Evolutionary conservation across 2,888 invertebrate genomes (phyloP).

Genomic region (Protodeltote pygarga): DNA sequence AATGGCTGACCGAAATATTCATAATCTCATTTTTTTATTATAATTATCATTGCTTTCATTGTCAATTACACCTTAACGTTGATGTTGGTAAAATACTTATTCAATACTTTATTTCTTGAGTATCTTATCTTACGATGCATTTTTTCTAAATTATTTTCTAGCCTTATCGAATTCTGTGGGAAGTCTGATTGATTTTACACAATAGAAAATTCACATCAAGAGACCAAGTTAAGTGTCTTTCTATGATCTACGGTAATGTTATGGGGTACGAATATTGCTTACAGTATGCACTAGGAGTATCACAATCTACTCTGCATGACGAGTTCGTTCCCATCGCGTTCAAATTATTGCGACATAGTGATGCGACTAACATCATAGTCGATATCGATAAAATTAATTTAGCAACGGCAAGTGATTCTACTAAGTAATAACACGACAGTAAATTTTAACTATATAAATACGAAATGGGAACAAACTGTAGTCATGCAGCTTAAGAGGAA

Average conservation of each 20-base stretch:
- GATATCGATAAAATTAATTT: slow-evolving; percentile 14
- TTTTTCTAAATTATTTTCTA: slow-evolving; percentile 79
- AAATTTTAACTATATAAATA: slow-evolving; percentile 31
- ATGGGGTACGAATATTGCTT: slow-evolving; percentile 65
- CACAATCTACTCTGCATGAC: slow-evolving; percentile 80
- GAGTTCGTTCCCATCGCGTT: slow-evolving; percentile 75
- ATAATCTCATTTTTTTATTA: slow-evolving; percentile 71
- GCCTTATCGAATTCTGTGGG: slow-evolving; percentile 75
- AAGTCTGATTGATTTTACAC: slow-evolving; percentile 68
- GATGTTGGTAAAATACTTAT: slow-evolving; percentile 85
- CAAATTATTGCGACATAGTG: slow-evolving; percentile 36
- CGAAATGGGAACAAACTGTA: slow-evolving; percentile 76
- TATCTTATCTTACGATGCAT: slow-evolving; percentile 84
- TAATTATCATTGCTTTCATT: slow-evolving; percentile 86
- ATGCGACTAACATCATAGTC: slow-evolving; percentile 26
- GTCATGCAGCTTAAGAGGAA: slow-evolving; percentile 76
- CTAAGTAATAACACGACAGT: slow-evolving; percentile 5
- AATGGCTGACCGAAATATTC: slow-evolving; percentile 76
- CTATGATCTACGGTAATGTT: slow-evolving; percentile 26
- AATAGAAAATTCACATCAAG: slow-evolving; percentile 45
- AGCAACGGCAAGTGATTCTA: slow-evolving; percentile 6
- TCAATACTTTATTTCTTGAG: slow-evolving; percentile 82
- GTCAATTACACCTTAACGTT: slow-evolving; percentile 78
- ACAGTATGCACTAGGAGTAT: slow-evolving; percentile 78
- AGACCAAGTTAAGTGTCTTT: slow-evolving; percentile 48